Evolutionary conservation across 2,797 vertebrate genomes (phyloP).

Genomic region (Aotus griseimembra): DNA sequence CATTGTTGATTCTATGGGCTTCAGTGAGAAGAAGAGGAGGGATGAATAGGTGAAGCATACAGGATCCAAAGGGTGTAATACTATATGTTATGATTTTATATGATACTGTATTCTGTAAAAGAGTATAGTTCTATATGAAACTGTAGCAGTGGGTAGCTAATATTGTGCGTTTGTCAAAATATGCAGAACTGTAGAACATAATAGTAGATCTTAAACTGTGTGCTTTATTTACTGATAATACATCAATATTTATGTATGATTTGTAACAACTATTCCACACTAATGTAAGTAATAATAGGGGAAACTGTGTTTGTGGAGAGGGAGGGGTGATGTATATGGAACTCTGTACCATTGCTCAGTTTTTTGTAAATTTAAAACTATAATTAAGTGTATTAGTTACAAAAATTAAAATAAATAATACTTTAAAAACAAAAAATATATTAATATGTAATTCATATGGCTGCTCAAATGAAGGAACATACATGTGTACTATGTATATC

Average conservation of each 20-base stretch:
- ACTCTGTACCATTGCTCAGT: background rate
- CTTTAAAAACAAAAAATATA: background rate
- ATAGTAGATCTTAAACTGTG: background rate
- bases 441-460: background rate
- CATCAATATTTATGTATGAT: background rate
- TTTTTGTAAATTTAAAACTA: background rate
- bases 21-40: background rate
- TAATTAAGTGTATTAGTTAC: background rate
- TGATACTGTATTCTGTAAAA: background rate
- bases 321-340: fast-evolving
- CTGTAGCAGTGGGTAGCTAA: background rate
- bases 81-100: background rate
- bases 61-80: background rate
- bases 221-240: background rate
- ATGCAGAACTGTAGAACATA: background rate
- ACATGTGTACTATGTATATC: background rate
- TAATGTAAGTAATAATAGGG: background rate
- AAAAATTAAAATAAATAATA: background rate
- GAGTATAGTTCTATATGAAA: background rate
- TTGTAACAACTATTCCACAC: background rate
- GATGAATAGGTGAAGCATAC: no score
- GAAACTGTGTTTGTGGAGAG: background rate
- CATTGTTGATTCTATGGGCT: background rate
- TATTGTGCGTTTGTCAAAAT: background rate
- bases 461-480: background rate